A percentile compares a stretch with the other conserved stretches of the same genome.
phyloP scores from a whole-genome alignment of 2,113 vertebrate species.

The Saccopteryx leptura region DNA sequence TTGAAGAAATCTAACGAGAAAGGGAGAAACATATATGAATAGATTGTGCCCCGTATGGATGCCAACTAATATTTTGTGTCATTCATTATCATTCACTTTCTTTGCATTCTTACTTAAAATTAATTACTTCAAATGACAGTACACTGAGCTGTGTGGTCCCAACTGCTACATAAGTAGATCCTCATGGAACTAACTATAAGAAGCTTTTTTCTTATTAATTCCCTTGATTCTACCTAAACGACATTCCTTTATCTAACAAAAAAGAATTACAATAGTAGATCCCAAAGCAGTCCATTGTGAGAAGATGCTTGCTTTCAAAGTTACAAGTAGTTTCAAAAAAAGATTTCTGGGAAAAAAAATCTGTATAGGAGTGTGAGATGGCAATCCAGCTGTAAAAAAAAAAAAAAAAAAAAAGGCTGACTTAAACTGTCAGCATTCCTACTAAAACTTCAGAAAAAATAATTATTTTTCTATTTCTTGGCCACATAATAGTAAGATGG shows the following conservation, averaged over 20 bases:
- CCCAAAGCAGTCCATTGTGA: constrained; percentile 51
- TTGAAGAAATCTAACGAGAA: constrained; percentile 51
- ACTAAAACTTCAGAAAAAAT: constrained; percentile 39
- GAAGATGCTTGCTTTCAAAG: constrained; percentile 53
- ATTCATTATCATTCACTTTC: constrained; percentile 64
- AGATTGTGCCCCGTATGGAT: not conserved
- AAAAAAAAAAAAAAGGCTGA: constrained; percentile 28
- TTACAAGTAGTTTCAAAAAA: constrained; percentile 61
- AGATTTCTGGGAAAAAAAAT: constrained; percentile 30
- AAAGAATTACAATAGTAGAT: constrained; percentile 64
- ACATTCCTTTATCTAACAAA: constrained; percentile 64
- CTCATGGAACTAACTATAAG: constrained; percentile 51
- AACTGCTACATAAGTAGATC: constrained; percentile 76
- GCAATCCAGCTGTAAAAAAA: not conserved
- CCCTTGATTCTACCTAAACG: constrained; percentile 57
- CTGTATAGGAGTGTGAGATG: not conserved
- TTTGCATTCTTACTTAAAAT: constrained; percentile 70
- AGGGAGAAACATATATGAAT: not conserved
- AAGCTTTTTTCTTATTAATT: constrained; percentile 66
- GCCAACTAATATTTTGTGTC: constrained; percentile 50
- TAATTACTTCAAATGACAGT: constrained; percentile 71
- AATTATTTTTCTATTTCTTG: constrained; percentile 30
- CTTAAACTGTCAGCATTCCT: constrained; percentile 12
- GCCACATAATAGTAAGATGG: constrained; percentile 34
- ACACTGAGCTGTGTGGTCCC: constrained; percentile 66